These are phyloP conservation scores for Sinella curviseta DNA, from an alignment of 1,140 invertebrate genomes.

Conservation along the genomic window DNA sequence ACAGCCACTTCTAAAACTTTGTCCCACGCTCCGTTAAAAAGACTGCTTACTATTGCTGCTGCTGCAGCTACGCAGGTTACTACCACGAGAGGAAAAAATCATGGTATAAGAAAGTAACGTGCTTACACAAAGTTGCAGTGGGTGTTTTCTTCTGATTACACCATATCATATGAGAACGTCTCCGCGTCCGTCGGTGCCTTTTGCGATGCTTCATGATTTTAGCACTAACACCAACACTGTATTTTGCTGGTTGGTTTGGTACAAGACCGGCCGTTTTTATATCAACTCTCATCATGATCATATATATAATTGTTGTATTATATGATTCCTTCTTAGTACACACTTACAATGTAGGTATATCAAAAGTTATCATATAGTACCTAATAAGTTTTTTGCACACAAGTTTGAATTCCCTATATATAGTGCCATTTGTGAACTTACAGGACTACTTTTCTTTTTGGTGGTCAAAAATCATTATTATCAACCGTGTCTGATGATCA, in stretches of 20 bases:
- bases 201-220: background rate
- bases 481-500: background rate
- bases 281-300: background rate
- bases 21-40: constrained; percentile 21
- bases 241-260: too few relatives aligned
- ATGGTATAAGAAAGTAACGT: background rate
- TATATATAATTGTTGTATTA: background rate
- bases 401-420: too few relatives aligned
- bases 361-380: too few relatives aligned
- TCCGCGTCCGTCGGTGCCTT: background rate
- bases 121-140: background rate
- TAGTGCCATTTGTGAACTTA: background rate
- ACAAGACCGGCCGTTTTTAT: background rate
- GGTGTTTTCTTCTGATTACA: background rate
- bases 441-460: background rate
- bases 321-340: background rate
- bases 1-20: background rate
- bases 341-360: background rate
- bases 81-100: background rate
- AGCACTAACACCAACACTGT: background rate
- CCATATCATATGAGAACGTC: background rate
- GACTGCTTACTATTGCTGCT: background rate
- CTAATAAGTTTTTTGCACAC: too few relatives aligned
- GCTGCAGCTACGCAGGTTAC: background rate
- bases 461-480: constrained; percentile 4